Base-by-base conservation (phyloP, 2,888 invertebrate genomes). In the Mesoligia furuncula region DNA sequence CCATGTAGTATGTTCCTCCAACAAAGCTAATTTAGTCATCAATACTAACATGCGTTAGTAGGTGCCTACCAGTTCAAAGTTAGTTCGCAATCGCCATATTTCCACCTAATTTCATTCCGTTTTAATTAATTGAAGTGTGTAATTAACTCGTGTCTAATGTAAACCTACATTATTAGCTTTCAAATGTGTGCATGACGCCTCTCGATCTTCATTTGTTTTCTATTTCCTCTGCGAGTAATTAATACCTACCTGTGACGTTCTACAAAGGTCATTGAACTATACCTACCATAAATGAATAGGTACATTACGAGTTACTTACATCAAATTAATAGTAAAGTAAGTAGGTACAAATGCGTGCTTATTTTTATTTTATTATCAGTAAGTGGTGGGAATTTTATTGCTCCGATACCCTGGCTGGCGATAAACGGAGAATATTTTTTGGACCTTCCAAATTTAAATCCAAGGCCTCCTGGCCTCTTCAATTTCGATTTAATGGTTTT, bases 381-480 rank as follows among this genome's bases (percentile, higher is more conserved):
- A 0, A 24, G 8, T 68, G 57, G 17, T 65, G 57, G 42, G 24
- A 67, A 70, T 51, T 80, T 82, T 80, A 80, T 80, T 71, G 13
- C 75, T 51, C 24, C 24, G 75, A 70, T 84, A 84, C 4, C 54
- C 24, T 57, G 69, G n/a, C 20, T 57, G 69, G n/a, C 67, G 79
- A 81, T 69, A 73, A 83, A 79, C 45, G 17, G 69, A 48, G n/a
- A 61, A 24, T 62, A 73, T 81, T 74, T n/a, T 81, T 74, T n/a
- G 48, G 20, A 36, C 84, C 39, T 36, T 62, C 3, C 11, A 45
- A 69, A 57, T 57, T 51, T 81, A 45, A 65, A 81, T 51, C 11
- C 24, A 51, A 24, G 8, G 20, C 7, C 3, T 36, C 7, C 3
- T 36, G 42, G 9, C 20, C 17, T 51, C 66, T 81, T 24, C 13